Conservation (phyloP, 2,888 invertebrate genomes). For the Drosophila suboccidentalis region DNA sequence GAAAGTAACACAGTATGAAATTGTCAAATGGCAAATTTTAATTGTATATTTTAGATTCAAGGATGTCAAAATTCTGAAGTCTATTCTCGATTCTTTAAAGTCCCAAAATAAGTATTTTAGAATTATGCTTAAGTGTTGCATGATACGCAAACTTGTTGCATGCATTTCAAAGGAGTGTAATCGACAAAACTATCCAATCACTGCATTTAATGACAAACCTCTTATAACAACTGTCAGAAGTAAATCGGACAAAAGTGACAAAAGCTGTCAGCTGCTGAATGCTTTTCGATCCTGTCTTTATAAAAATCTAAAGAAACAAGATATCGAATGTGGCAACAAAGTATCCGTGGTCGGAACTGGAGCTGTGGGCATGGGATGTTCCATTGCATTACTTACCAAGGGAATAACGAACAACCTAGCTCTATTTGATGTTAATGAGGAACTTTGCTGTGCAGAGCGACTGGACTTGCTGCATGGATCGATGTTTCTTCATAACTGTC, state of each 20-base stretch:
- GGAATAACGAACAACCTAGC: constrained; percentile 92
- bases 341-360: constrained; percentile 94
- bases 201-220: no score
- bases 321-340: constrained; percentile 87
- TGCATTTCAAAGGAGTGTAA: no score
- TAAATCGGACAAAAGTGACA: neutral
- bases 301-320: constrained; percentile 16
- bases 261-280: neutral
- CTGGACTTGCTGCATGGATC: constrained; percentile 88
- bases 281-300: constrained; percentile 35
- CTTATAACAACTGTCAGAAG: neutral
- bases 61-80: no score
- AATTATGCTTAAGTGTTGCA: no score
- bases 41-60: no score
- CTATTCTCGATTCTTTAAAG: no score
- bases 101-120: no score
- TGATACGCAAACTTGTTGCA: no score
- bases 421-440: constrained; percentile 91
- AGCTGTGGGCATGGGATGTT: constrained; percentile 94
- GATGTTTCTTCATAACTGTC: constrained; percentile 91
- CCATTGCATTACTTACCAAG: constrained; percentile 92
- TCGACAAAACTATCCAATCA: no score
- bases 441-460: constrained; percentile 87
- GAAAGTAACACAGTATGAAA: no score
- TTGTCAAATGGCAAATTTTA: no score